Conservation (phyloP, 2,888 invertebrate genomes). For the Isotomurus palustris region DNA sequence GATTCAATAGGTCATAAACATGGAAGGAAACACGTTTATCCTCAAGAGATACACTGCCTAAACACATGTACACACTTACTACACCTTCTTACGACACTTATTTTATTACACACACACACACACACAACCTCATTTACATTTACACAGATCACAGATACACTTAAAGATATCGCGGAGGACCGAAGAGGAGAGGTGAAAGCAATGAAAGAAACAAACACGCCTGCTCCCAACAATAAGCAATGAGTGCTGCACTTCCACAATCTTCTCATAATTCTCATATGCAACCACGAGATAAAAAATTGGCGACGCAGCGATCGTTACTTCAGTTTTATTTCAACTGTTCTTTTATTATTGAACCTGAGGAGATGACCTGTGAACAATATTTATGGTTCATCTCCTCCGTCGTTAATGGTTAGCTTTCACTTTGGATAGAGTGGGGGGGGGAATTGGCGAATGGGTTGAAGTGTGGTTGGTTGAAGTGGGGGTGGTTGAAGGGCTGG, state of each 20-base stretch:
- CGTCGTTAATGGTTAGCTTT: background rate
- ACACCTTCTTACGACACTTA: constrained; percentile 13
- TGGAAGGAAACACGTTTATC: constrained; percentile 36
- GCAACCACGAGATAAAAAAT: constrained; percentile 3
- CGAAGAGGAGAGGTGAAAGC: background rate
- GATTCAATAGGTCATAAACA: constrained; percentile 46
- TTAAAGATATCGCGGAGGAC: background rate
- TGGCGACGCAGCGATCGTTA: constrained; percentile 16
- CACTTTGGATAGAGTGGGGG: background rate
- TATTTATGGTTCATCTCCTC: too few relatives aligned
- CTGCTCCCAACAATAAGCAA: too few relatives aligned
- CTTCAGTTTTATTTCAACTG: too few relatives aligned
- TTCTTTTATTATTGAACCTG: too few relatives aligned
- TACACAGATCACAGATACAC: background rate
- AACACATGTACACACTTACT: constrained; percentile 25
- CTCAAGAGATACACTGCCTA: constrained; percentile 29
- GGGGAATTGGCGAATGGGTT: background rate
- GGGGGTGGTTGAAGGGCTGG: background rate
- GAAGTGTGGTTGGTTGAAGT: background rate
- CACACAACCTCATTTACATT: background rate
- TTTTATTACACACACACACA: constrained; percentile 11
- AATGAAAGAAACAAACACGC: background rate
- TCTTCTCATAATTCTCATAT: background rate
- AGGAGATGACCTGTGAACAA: too few relatives aligned
- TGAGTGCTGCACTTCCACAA: background rate